A percentile compares a stretch with the other conserved stretches of the same genome.
phyloP scores from a whole-genome alignment of 2,113 vertebrate genomes.

The Myotis lucifugus region DNA sequence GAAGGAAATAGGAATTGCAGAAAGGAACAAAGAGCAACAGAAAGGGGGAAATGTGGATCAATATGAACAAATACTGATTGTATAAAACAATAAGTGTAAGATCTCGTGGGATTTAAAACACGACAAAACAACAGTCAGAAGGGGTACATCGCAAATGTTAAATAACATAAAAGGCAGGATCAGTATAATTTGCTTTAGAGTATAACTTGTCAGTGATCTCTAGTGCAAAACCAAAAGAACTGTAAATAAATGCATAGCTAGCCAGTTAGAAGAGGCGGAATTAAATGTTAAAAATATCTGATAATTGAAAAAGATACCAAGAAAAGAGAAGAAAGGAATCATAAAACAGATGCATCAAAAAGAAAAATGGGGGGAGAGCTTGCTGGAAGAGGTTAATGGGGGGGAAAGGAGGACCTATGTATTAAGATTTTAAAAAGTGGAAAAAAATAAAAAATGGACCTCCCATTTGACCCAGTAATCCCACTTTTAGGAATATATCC shows the following conservation, averaged over 20 bases:
- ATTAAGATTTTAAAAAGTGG: no score
- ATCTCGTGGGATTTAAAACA: not conserved
- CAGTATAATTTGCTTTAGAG: not conserved
- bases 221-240: not conserved
- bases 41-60: not conserved
- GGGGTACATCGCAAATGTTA: not conserved
- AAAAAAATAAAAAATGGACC: no score
- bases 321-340: not conserved
- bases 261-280: not conserved
- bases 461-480: no score
- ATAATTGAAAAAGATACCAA: slow-evolving; percentile 32
- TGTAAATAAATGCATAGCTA: not conserved
- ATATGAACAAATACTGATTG: not conserved
- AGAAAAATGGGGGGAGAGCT: not conserved
- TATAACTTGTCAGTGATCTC: not conserved
- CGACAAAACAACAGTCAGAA: not conserved
- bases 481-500: no score
- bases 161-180: slow-evolving; percentile 23
- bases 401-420: no score
- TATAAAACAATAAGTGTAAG: not conserved
- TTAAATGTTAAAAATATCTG: not conserved
- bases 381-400: no score
- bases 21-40: not conserved
- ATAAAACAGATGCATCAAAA: slow-evolving; percentile 11
- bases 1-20: not conserved